phyloP scores from a whole-genome alignment of 2,888 invertebrate species.

The Euplexia lucipara region DNA sequence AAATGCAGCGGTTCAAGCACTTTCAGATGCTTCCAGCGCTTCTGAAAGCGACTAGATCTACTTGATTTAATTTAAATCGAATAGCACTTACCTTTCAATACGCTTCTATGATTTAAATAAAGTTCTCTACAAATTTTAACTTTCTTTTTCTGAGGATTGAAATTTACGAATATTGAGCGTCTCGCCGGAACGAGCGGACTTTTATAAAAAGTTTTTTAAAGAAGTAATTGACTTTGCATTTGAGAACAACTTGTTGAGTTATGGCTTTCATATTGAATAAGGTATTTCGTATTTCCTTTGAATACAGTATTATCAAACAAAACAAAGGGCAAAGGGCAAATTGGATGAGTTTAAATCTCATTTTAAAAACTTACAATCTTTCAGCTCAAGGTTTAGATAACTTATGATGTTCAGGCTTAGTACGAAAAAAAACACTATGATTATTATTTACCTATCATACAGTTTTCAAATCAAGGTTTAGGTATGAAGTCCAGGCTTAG shows the following conservation, averaged over 20 bases:
- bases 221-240: constrained; percentile 14
- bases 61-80: constrained; percentile 41
- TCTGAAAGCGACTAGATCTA: background rate
- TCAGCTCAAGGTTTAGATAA: too few species aligned
- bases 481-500: background rate
- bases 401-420: too few species aligned
- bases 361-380: too few species aligned
- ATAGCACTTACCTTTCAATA: constrained; percentile 9
- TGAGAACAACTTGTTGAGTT: constrained; percentile 22
- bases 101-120: constrained; percentile 24
- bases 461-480: too few species aligned
- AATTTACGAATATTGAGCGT: constrained; percentile 14
- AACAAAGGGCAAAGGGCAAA: too few species aligned
- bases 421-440: background rate
- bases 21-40: constrained; percentile 21
- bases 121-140: background rate
- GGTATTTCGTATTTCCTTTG: constrained; percentile 7
- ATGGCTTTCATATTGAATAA: background rate
- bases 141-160: constrained; percentile 12
- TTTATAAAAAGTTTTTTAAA: constrained; percentile 11
- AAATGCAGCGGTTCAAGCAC: constrained; percentile 12
- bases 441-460: too few species aligned
- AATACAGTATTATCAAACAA: constrained; percentile 7
- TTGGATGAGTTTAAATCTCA: too few species aligned
- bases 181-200: background rate